Conservation (phyloP, 2,888 invertebrate species). For the Cylloceria caligata region DNA sequence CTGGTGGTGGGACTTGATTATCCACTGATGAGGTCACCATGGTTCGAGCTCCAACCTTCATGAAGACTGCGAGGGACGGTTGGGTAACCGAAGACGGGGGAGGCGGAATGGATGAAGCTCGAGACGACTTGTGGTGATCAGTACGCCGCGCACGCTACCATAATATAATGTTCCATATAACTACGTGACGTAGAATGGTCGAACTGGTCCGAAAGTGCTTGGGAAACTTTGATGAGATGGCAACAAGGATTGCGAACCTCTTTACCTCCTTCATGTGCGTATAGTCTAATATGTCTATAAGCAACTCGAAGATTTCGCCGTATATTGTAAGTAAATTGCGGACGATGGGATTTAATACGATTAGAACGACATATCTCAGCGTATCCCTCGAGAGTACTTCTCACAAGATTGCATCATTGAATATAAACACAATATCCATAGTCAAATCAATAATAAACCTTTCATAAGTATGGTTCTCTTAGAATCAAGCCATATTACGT, state of each 20-base stretch:
- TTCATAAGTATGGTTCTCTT: too few species aligned
- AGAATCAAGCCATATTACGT: too few species aligned
- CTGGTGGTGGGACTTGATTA: slow-evolving; percentile 61
- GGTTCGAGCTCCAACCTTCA: slow-evolving; percentile 41
- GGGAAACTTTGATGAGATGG: slow-evolving; percentile 29
- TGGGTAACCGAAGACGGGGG: slow-evolving; percentile 34
- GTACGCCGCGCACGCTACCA: too few species aligned
- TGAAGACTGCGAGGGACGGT: slow-evolving; percentile 57
- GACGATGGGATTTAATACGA: too few species aligned
- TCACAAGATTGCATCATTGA: too few species aligned
- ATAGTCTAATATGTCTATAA: slow-evolving; percentile 1
- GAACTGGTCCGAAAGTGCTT: slow-evolving; percentile 21
- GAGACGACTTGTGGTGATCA: slow-evolving; percentile 42
- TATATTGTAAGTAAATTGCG: not conserved
- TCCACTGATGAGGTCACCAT: slow-evolving; percentile 67
- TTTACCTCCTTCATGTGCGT: slow-evolving; percentile 19
- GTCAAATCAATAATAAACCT: too few species aligned
- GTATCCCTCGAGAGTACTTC: too few species aligned
- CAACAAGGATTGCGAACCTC: slow-evolving; percentile 13
- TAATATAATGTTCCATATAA: slow-evolving; percentile 30
- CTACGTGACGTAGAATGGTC: slow-evolving; percentile 14
- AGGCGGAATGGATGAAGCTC: not conserved
- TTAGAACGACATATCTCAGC: too few species aligned
- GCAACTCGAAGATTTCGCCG: not conserved
- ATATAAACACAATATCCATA: too few species aligned